phyloP scores from a whole-genome alignment of 2,113 vertebrate species.

The Nothobranchius furzeri region DNA sequence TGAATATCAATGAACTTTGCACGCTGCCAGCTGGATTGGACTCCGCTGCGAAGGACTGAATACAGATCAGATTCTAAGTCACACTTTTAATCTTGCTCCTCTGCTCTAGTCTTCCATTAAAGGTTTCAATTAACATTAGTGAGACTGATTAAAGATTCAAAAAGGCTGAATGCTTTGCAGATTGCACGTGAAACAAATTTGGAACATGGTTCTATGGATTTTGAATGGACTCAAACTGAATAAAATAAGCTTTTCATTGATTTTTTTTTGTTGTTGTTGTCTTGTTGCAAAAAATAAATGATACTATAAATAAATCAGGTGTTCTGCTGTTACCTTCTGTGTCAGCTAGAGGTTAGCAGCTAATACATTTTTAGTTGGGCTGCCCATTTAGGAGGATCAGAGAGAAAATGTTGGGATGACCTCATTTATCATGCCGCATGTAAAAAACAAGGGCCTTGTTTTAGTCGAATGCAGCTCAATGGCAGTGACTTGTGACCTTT shows the following conservation, averaged over 20 bases:
- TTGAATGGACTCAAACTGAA: not conserved
- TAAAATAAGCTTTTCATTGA: not conserved
- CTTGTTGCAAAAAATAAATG: not conserved
- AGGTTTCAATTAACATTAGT: not conserved
- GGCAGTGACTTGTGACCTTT: not conserved
- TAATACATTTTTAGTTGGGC: constrained; percentile 21
- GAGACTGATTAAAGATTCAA: not conserved
- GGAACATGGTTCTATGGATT: not conserved
- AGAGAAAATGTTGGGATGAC: constrained; percentile 17
- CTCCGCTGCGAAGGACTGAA: constrained; percentile 25
- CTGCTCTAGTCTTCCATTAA: not conserved
- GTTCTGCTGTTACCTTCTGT: constrained; percentile 47
- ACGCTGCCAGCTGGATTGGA: constrained; percentile 22
- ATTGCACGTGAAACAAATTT: not conserved
- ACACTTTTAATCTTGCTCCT: constrained; percentile 11
- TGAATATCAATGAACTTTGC: constrained; percentile 52
- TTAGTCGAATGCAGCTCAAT: not conserved
- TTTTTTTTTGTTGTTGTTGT: not conserved
- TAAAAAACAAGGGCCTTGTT: not conserved
- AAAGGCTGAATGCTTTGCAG: not conserved
- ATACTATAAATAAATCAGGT: too few relatives aligned
- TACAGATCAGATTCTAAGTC: constrained; percentile 44
- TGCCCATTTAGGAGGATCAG: not conserved
- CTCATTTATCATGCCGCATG: constrained; percentile 11
- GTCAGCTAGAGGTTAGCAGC: constrained; percentile 77